These are phyloP conservation scores for Aplodontia rufa DNA, from an alignment of 2,113 vertebrate genomes.

Conservation along the genomic window DNA sequence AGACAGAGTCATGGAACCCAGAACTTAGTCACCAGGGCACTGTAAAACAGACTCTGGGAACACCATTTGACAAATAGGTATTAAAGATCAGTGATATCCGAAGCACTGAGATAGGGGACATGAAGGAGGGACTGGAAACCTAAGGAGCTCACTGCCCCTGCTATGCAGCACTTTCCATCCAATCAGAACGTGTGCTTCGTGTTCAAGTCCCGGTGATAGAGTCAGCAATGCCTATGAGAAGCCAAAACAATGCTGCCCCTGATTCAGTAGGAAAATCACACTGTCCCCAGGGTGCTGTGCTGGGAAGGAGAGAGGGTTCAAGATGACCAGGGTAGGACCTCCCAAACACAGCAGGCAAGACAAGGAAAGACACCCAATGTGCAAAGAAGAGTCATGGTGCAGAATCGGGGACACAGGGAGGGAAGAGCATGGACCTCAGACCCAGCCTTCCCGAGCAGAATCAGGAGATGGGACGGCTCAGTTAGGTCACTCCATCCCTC, in stretches of 20 bases:
- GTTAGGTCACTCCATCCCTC: background rate
- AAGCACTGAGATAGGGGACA: background rate
- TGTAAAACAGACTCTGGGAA: background rate
- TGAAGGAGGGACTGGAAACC: background rate
- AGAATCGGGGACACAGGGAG: background rate
- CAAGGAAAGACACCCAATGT: background rate
- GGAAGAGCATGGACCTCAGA: too few species aligned
- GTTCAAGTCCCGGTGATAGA: background rate
- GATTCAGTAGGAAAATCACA: background rate
- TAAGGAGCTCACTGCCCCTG: background rate
- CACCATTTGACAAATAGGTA: background rate
- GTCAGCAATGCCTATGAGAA: background rate
- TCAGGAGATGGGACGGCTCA: background rate
- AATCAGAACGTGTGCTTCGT: background rate
- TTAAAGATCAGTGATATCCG: background rate
- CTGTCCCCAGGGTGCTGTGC: background rate
- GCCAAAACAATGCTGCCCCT: background rate
- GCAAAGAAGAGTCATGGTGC: background rate
- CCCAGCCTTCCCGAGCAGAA: background rate
- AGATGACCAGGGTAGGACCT: background rate
- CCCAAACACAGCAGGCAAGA: background rate
- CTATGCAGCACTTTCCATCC: background rate
- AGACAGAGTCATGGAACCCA: background rate
- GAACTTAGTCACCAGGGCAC: background rate
- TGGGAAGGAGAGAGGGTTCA: too few species aligned